Evolutionary conservation across 2,797 vertebrate species (phyloP), one percentile per base, ranked within the genome.

Genomic region (Basileuterus tristriatus): DNA sequence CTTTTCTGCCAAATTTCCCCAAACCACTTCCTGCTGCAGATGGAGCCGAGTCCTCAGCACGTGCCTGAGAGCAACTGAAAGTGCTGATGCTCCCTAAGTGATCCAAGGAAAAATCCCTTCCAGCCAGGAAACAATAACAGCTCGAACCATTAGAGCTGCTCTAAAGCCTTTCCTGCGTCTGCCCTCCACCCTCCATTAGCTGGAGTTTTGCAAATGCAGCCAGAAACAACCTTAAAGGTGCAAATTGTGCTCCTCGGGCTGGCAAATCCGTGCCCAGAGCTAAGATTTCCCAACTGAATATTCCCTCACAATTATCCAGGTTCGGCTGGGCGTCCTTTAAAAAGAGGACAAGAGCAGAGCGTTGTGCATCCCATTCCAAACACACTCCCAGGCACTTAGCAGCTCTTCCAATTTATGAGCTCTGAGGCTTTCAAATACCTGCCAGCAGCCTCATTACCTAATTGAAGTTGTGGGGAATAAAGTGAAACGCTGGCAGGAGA

Each of bases 41-140:
- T 14, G 46, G 49, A 80, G 27, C 52, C 0, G 4, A 85, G 44
- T 19, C 44, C 44, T 41, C 83, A 64, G 27, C 59, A 4, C 12
- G 14, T 32, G 63, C 6, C 7, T 1, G 3, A 77, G 53, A 90
- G 71, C 70, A 14, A 17, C 60, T 17, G 82, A 43, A 83, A 71
- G n/a, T n/a, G 1, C 69, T 36, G 3, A 0, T 44, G 7, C 12
- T 83, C 29, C 22, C 18, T 49, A 22, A 46, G 6, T 69, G 62
- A 60, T 58, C 69, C 36, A 62, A 81, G 34, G 63, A 90, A 81
- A 95, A 95, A 90, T 52, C 67, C 83, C 55, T 76, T 67, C 89
- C 55, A 65, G 77, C 21, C 72, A 91, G 93, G 87, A 96, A 94
- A 44, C 72, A 93, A 47, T 39, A 89, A 80, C 39, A 59, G 39